These are phyloP conservation scores for Drosophila nr. medialis DNA, from an alignment of 2,888 invertebrate genomes.

Conservation along the genomic window DNA sequence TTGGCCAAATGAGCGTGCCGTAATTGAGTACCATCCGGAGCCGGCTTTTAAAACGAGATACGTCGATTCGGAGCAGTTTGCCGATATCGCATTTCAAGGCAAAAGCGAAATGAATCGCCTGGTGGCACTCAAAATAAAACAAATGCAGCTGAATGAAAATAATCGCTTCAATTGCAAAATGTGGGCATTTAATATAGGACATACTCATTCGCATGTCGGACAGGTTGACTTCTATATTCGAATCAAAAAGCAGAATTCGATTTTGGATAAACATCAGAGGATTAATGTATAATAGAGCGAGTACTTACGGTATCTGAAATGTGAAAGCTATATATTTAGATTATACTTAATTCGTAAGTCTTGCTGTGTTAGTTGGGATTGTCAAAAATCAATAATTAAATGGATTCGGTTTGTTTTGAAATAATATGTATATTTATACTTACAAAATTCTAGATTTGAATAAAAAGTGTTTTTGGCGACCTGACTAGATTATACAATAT, in stretches of 20 bases:
- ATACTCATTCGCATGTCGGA: conserved; percentile 16
- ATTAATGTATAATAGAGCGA: neutral
- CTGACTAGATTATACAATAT: neutral
- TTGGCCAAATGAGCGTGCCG: neutral
- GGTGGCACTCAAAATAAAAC: conserved; percentile 47
- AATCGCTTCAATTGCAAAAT: conserved; percentile 47
- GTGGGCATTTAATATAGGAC: conserved; percentile 57
- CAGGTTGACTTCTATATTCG: conserved; percentile 34
- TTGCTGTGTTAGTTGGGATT: neutral
- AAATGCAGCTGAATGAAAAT: conserved; percentile 17
- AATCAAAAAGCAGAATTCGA: neutral
- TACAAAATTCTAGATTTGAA: neutral
- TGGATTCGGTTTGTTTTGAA: neutral
- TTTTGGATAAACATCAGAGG: neutral
- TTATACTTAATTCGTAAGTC: neutral
- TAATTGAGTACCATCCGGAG: conserved; percentile 42
- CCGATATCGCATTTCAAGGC: conserved; percentile 5
- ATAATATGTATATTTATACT: neutral
- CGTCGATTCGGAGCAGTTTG: conserved; percentile 24
- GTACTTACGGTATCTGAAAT: neutral
- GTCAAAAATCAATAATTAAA: neutral
- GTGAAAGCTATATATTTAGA: neutral
- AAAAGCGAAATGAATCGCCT: conserved; percentile 54
- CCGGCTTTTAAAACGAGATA: conserved; percentile 36
- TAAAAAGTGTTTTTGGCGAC: neutral